Conservation (phyloP, 2,113 vertebrate species). For the Tamias sibiricus region DNA sequence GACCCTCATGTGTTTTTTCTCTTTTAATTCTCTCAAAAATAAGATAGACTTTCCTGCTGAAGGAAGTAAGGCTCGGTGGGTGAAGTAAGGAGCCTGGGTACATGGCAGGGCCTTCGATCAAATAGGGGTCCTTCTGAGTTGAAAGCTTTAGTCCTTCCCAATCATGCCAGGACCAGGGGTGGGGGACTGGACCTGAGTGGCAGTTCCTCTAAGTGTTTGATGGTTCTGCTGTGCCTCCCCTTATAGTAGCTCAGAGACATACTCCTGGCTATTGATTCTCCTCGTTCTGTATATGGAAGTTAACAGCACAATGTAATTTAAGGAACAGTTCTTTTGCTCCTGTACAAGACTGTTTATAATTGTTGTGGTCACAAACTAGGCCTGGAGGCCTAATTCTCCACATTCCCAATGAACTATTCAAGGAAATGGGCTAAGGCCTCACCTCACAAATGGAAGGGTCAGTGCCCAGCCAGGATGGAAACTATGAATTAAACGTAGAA, state of each 20-base stretch:
- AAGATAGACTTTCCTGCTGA: not conserved
- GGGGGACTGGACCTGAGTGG: not conserved
- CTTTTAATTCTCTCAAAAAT: not conserved
- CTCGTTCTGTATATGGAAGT: not conserved
- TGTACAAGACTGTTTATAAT: not conserved
- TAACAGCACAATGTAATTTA: not conserved
- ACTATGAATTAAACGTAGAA: not conserved
- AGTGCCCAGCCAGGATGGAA: not conserved
- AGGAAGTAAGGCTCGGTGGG: not conserved
- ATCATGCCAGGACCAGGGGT: fast-evolving
- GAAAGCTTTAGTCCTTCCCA: not conserved
- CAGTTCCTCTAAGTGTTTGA: fast-evolving
- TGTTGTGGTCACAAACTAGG: not conserved
- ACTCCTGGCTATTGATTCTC: not conserved
- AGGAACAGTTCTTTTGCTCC: not conserved
- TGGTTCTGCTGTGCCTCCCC: not conserved
- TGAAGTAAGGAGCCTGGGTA: not conserved
- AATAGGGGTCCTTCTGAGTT: not conserved
- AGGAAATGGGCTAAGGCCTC: not conserved
- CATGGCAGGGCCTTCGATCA: not conserved
- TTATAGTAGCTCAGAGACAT: not conserved
- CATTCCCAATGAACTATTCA: fast-evolving
- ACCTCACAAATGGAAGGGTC: not conserved
- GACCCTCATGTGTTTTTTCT: not conserved
- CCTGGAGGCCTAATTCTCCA: not conserved